These are phyloP conservation scores for Colletes gigas DNA, from an alignment of 1,140 invertebrate genomes.

Conservation along the genomic window DNA sequence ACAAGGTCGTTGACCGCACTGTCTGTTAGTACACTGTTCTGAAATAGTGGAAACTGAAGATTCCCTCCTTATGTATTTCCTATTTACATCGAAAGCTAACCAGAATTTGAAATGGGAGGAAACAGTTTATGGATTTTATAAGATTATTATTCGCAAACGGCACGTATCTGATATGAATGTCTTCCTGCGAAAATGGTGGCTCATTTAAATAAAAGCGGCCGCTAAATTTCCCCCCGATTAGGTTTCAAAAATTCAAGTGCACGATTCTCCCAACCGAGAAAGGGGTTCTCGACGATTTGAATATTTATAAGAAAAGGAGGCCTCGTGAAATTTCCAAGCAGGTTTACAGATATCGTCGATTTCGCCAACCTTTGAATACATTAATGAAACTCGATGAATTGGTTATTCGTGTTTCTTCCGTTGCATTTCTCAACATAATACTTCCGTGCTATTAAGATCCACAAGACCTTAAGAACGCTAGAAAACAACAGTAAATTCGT, in stretches of 20 bases:
- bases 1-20: too few relatives aligned
- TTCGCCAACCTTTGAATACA: slow-evolving; percentile 53
- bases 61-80: too few relatives aligned
- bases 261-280: slow-evolving; percentile 53
- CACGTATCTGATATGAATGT: not conserved
- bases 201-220: slow-evolving; percentile 56
- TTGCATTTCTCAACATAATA: too few relatives aligned
- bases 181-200: not conserved
- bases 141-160: slow-evolving; percentile 17
- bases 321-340: slow-evolving; percentile 60
- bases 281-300: slow-evolving; percentile 62
- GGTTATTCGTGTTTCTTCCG: not conserved
- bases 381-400: slow-evolving; percentile 42
- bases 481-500: slow-evolving; percentile 1
- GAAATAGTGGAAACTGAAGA: too few relatives aligned
- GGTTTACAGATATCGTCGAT: slow-evolving; percentile 60
- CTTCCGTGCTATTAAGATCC: too few relatives aligned
- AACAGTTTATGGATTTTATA: not conserved
- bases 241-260: slow-evolving; percentile 66
- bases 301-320: slow-evolving; percentile 70
- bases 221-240: slow-evolving; percentile 65
- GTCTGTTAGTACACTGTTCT: too few relatives aligned
- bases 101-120: too few relatives aligned
- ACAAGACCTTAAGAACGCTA: too few relatives aligned
- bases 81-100: too few relatives aligned